A percentile compares a stretch with the other conserved stretches of the same genome.
These are phyloP conservation scores for Drosophila tani DNA, from an alignment of 1,140 invertebrate species.

Conservation along the genomic window DNA sequence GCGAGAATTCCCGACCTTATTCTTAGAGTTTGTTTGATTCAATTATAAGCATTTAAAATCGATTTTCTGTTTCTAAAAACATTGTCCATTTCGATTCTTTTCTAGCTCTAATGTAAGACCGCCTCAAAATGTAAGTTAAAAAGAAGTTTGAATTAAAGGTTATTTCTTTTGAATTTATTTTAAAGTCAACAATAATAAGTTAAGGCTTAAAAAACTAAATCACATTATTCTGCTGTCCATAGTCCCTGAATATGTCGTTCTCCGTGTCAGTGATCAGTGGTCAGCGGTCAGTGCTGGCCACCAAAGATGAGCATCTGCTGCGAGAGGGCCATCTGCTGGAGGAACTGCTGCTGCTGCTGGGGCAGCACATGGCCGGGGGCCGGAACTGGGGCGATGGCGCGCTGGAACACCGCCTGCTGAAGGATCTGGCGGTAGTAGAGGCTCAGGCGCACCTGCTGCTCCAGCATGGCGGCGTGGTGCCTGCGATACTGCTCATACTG, in stretches of 20 bases:
- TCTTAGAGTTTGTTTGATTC: too few relatives aligned
- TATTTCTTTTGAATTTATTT: constrained; percentile 33
- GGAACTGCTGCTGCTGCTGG: constrained; percentile 58
- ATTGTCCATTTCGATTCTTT: too few relatives aligned
- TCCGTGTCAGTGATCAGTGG: neutral
- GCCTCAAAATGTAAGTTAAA: too few relatives aligned
- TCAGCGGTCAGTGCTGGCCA: constrained; percentile 13
- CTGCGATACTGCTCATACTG: constrained; percentile 55
- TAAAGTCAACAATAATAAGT: constrained; percentile 59
- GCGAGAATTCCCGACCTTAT: too few relatives aligned
- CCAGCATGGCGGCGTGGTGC: constrained; percentile 54
- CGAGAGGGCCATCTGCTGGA: constrained; percentile 62
- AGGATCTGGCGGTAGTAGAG: constrained; percentile 67
- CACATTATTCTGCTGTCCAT: constrained; percentile 61
- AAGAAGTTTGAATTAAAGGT: neutral
- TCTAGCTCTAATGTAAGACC: too few relatives aligned
- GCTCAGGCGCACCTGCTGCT: constrained; percentile 60
- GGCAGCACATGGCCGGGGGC: constrained; percentile 24
- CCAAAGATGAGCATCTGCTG: constrained; percentile 71
- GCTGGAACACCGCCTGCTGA: constrained; percentile 68
- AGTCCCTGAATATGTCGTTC: constrained; percentile 11
- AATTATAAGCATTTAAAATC: too few relatives aligned
- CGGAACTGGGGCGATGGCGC: constrained; percentile 10
- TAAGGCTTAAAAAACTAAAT: constrained; percentile 51
- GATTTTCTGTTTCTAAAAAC: too few relatives aligned